These are phyloP conservation scores for Phylloscopus whistleri DNA, from an alignment of 2,113 vertebrate species.

Conservation along the genomic window DNA sequence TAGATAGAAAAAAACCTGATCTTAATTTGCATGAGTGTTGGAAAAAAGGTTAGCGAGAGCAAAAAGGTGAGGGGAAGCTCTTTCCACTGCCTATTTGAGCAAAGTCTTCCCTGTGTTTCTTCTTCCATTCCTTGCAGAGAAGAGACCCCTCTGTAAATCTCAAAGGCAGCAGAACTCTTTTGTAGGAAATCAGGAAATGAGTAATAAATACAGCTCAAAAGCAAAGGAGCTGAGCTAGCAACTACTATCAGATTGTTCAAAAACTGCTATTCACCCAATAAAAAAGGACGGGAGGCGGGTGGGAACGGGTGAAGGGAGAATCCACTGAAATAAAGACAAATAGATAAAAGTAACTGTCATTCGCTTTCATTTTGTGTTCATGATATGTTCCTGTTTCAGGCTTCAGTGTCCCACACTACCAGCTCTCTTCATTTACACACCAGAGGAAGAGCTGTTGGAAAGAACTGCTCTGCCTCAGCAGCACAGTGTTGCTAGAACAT, in stretches of 20 bases:
- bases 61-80: not conserved
- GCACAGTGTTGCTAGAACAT: not conserved
- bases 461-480: not conserved
- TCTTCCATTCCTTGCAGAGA: not conserved
- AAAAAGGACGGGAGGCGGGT: not conserved
- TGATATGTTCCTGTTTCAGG: not conserved
- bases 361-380: not conserved
- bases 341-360: not conserved
- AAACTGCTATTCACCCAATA: constrained; percentile 38
- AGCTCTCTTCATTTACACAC: not conserved
- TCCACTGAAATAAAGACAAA: constrained; percentile 32
- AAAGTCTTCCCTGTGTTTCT: not conserved
- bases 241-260: constrained; percentile 39
- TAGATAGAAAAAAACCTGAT: not conserved
- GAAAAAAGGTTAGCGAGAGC: not conserved
- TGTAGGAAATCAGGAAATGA: constrained; percentile 35
- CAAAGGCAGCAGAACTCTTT: constrained; percentile 12
- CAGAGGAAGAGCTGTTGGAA: not conserved
- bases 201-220: constrained; percentile 48
- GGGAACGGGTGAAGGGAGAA: not conserved
- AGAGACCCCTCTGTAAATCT: constrained; percentile 6
- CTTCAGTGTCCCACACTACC: not conserved
- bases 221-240: constrained; percentile 53
- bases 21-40: not conserved
- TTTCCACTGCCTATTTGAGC: not conserved